Evolutionary conservation across 2,888 invertebrate genomes (phyloP), one percentile per base, ranked within the genome.

Genomic region (Nasonovia ribisnigri): DNA sequence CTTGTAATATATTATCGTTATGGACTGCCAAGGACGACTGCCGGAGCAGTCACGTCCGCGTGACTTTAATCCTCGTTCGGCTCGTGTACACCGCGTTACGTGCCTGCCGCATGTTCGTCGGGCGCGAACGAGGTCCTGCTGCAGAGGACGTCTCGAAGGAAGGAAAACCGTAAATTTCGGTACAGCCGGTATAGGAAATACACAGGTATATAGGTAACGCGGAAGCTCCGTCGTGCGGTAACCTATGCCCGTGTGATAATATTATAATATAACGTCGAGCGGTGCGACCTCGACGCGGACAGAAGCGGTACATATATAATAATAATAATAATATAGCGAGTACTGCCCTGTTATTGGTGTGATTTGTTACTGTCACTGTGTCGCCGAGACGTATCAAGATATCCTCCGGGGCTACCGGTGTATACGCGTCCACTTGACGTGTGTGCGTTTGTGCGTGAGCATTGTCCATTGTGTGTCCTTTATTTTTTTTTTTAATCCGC

Each of bases 361-460:
- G 89, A 93, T 93, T 93, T 93, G 92, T 93, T 89, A 93, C 92
- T 89, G 92, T 93, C 92, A 93, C 54, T 43, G 87, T 93, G 92
- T 89, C 89, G 54, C 89, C 89, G 54, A 93, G 84, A 93, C 36
- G 84, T 93, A 93, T 89, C 92, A n/a, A 92, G 92, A 93, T 89
- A 84, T 88, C 77, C 84, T 89, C 54, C 92, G 88, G 88, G 92
- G 88, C 92, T 92, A 92, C 92, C 88, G 92, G 67, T 51, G 54
- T 51, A 89, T 29, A 6, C 16, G 43, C 13, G 57, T 43, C 60
- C 29, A 60, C 26, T 51, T 46, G 24, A 46, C 54, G 43, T 36
- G 54, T 43, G 77, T 26, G 43, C 24, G 42, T 60, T n/a, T 26
- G 89, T 89, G 36, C 51, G 84, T 51, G 43, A 36, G 43, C n/a